Evolutionary conservation across 2,113 vertebrate genomes (phyloP), one percentile per base, ranked within the genome.

Genomic region (Caranx melampygus): DNA sequence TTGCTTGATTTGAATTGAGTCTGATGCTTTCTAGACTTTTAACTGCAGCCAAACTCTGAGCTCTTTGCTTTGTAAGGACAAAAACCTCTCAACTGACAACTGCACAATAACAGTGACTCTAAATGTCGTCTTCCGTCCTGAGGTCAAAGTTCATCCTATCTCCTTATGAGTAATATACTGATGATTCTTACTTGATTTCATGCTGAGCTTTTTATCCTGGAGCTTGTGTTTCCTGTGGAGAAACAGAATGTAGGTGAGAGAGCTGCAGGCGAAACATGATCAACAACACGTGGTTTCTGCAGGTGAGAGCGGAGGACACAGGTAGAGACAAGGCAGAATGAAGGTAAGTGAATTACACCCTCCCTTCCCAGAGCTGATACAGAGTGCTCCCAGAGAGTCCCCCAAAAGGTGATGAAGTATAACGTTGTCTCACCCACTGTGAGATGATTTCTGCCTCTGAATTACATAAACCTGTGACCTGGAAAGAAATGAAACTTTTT

Each of bases 401-500:
- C n/a, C 33, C 51, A 26, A 69, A 47, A 52, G 9, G 33, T 13
- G 34, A 59, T 64, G 37, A 45, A 55, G 34, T 34, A 3, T 40
- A 35, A 55, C 37, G 58, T 77, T 64, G 2, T 72, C 72, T 85
- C 75, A 83, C 83, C 83, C 45, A 52, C 34, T 65, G 31, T 37
- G 52, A 75, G 37, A 49, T 20, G 72, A 49, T 40, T 49, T 59
- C 63, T 21, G 37, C 57, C 4, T 76, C 59, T 87, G 78, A 77
- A 90, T 72, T 71, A 82, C 62, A 88, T 83, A 83, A 88, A 55
- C 14, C 9, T 84, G 34, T 68, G 83, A 85, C 74, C 88, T 90
- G 83, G 18, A 87, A 87, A 11, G 37, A 60, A 75, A 81, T 37
- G 4, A 72, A 16, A 65, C 3, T 37, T 58, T 61, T 61, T 40